Evolutionary conservation across 2,888 invertebrate genomes (phyloP).

Genomic region (Syrista parreyssii): DNA sequence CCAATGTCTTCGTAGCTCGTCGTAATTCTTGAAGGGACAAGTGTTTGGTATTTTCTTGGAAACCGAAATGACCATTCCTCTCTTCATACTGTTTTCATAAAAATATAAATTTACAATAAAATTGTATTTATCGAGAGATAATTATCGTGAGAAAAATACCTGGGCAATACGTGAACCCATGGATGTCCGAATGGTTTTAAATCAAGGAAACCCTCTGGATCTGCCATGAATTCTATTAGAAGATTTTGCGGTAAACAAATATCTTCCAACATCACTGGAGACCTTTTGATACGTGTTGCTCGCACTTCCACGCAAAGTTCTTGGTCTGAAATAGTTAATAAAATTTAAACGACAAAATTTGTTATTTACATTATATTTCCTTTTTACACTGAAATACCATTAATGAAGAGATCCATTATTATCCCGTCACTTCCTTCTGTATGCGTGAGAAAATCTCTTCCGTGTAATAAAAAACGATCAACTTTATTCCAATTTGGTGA

Average conservation of each 20-base stretch:
- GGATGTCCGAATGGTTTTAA: conserved; percentile 29
- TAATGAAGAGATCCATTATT: conserved; percentile 43
- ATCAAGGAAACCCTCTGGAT: conserved; percentile 40
- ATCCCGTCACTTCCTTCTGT: conserved; percentile 40
- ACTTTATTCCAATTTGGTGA: conserved; percentile 59
- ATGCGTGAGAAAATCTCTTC: conserved; percentile 46
- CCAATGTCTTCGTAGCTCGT: conserved; percentile 58
- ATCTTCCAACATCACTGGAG: conserved; percentile 40
- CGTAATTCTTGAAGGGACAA: conserved; percentile 50
- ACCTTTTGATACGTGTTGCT: conserved; percentile 38
- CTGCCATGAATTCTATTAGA: conserved; percentile 39
- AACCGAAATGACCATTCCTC: conserved; percentile 48
- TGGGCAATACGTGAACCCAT: conserved; percentile 56
- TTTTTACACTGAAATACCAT: conserved; percentile 30
- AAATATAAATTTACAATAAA: conserved; percentile 12
- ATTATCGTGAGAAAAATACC: conserved; percentile 34
- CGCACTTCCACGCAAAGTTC: conserved; percentile 35
- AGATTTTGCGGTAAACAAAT: conserved; percentile 30
- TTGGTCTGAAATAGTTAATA: conserved; percentile 28
- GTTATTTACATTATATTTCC: neutral
- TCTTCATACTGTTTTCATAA: conserved; percentile 44
- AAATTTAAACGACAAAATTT: neutral
- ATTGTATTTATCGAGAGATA: no score
- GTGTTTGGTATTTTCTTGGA: conserved; percentile 48
- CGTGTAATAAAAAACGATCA: conserved; percentile 45